Base-by-base conservation (phyloP, 2,888 invertebrate genomes). In the Ophion ventricosus region DNA sequence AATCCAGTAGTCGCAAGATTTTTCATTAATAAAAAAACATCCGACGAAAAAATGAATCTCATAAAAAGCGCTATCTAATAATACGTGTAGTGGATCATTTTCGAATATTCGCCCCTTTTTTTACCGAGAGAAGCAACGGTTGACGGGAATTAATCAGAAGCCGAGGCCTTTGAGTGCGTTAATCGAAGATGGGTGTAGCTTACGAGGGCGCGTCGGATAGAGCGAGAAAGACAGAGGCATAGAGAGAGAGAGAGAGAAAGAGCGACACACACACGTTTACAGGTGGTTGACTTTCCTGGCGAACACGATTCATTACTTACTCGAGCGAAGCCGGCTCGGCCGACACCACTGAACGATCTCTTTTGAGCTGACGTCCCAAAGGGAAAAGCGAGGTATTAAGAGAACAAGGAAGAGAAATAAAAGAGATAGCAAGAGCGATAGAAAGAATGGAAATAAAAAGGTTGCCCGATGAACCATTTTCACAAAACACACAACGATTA, bases 261-360 rank as follows among this genome's bases (percentile, higher is more conserved):
- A n/a, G n/a, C n/a, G n/a, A n/a, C 20, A 61, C 54, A 63, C 35
- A 83, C 70, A 76, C 63, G 86, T 82, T 88, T 83, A 88, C 87
- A 88, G 87, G 87, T 88, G 87, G 87, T 88, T 87, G 87, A 84
- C 69, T 87, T 80, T 80, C 79, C 77, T 82, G 84, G 81, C 84
- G 80, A 63, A 72, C 70, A 54, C 84, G 72, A 64, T 70, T 57
- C 67, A 64, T 76, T 25, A 72, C 54, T 70, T 72, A 17, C 54
- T 67, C n/a, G 40, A 66, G n/a, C 29, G 23, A 25, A 35, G 64
- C 40, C 43, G 59, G 57, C 29, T 20, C 1, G 2, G 26, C 8
- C 10, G 11, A 20, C 29, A 35, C 14, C 14, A 23, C 17, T 11
- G 17, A 25, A 73, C 20, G 11, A 26, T 72, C 72, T 7, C 10